Percentiles rank a stretch among this genome's conserved stretches.
Evolutionary conservation across 2,113 vertebrate genomes (phyloP).

Genomic region (Peromyscus polionotus): DNA sequence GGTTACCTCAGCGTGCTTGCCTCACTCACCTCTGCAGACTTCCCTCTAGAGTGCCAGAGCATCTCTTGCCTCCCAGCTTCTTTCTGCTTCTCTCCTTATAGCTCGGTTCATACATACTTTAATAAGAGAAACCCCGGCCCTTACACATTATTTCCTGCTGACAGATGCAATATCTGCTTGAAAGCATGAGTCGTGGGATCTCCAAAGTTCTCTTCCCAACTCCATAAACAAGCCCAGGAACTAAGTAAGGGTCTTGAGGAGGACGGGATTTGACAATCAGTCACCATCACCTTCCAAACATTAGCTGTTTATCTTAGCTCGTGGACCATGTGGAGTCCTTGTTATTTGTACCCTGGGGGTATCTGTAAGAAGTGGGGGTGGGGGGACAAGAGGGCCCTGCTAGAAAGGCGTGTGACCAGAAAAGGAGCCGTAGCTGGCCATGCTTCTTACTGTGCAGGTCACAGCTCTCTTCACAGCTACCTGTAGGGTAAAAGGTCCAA

Average conservation of each 20-base stretch:
- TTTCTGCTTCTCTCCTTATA: background rate
- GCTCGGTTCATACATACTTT: background rate
- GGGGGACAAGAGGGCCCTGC: too few species aligned
- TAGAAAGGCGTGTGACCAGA: background rate
- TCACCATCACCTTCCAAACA: background rate
- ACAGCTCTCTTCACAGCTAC: background rate
- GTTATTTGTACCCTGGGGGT: background rate
- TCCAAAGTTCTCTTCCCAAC: background rate
- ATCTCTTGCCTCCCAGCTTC: background rate
- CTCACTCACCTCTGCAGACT: background rate
- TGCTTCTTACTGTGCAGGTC: background rate
- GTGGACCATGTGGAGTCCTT: background rate
- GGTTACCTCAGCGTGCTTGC: background rate
- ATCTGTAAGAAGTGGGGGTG: background rate
- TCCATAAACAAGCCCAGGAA: background rate
- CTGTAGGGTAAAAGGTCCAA: background rate
- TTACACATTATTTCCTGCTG: accelerated
- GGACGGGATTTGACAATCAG: background rate
- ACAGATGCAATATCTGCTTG: background rate
- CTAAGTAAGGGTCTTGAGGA: too few species aligned
- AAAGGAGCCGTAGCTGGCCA: background rate
- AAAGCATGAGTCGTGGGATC: accelerated
- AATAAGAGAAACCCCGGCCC: background rate
- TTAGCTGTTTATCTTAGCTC: background rate
- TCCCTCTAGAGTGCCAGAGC: background rate